phyloP scores from a whole-genome alignment of 2,797 vertebrate genomes.

The Manis pentadactyla region DNA sequence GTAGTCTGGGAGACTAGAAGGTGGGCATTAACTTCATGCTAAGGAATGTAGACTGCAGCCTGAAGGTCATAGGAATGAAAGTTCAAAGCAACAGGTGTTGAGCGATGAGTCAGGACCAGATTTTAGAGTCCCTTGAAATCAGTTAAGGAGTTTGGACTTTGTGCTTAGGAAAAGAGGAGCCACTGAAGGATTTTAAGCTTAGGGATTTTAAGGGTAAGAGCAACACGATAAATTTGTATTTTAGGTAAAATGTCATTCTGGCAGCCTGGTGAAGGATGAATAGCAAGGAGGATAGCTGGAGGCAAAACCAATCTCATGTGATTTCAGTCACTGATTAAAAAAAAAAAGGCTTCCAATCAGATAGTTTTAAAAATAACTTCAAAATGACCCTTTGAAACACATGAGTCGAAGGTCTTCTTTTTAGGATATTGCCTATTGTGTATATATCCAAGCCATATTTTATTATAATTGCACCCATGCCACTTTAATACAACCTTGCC shows the following conservation, averaged over 20 bases:
- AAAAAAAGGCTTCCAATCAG: no score
- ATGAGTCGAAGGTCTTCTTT: neutral
- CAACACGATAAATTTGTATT: neutral
- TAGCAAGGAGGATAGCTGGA: neutral
- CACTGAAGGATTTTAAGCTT: neutral
- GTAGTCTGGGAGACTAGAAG: neutral
- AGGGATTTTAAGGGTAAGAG: no score
- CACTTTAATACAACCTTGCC: neutral
- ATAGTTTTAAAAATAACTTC: neutral
- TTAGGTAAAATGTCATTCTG: constrained; percentile 2
- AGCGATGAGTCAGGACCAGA: neutral
- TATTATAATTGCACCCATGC: neutral
- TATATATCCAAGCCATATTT: neutral
- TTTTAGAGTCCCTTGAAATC: neutral
- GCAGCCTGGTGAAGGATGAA: neutral
- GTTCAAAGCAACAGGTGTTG: neutral
- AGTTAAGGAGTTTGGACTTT: neutral
- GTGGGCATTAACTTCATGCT: neutral
- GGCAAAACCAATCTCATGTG: constrained; percentile 1
- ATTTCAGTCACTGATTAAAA: constrained; percentile 16
- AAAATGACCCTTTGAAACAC: neutral
- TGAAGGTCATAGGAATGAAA: neutral
- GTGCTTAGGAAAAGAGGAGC: neutral
- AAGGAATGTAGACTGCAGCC: neutral
- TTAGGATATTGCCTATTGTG: neutral